phyloP scores from a whole-genome alignment of 2,888 invertebrate species.

The Bugulina stolonifera region DNA sequence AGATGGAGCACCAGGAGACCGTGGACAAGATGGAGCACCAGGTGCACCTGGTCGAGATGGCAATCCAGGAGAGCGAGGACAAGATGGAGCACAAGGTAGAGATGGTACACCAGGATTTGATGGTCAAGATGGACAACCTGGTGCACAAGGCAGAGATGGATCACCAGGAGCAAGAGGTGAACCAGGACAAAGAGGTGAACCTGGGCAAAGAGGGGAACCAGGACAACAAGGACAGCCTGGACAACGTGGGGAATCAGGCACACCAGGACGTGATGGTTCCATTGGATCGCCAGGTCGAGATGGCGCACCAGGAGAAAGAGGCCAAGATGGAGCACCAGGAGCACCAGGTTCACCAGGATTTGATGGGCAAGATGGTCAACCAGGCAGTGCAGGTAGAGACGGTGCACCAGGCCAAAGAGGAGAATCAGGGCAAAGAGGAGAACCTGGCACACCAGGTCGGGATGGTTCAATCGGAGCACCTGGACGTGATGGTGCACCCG shows the following conservation, averaged over 20 bases:
- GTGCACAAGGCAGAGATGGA: conserved; percentile 17
- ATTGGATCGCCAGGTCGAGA: conserved; percentile 2
- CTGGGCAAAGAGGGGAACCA: background rate
- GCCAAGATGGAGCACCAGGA: conserved; percentile 12
- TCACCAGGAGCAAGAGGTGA: background rate
- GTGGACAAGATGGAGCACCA: background rate
- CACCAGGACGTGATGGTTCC: background rate
- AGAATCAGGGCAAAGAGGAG: conserved; percentile 26
- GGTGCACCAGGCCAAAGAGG: conserved; percentile 14
- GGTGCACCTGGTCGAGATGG: conserved; percentile 4
- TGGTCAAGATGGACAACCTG: background rate
- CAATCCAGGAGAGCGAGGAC: background rate
- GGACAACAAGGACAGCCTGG: conserved; percentile 26
- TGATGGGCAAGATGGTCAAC: background rate
- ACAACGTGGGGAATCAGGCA: conserved; percentile 26
- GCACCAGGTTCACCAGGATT: conserved; percentile 19
- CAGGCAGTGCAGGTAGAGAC: conserved; percentile 4
- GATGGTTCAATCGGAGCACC: conserved; percentile 19
- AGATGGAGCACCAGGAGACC: conserved; percentile 7
- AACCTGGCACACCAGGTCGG: conserved; percentile 15
- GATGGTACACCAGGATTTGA: background rate
- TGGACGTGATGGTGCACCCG: conserved; percentile 1
- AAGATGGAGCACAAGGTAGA: background rate
- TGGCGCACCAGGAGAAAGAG: conserved; percentile 22
- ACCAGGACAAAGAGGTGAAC: background rate